These are phyloP conservation scores for Laticauda laticaudata DNA, from an alignment of 2,113 vertebrate species.

Conservation along the genomic window DNA sequence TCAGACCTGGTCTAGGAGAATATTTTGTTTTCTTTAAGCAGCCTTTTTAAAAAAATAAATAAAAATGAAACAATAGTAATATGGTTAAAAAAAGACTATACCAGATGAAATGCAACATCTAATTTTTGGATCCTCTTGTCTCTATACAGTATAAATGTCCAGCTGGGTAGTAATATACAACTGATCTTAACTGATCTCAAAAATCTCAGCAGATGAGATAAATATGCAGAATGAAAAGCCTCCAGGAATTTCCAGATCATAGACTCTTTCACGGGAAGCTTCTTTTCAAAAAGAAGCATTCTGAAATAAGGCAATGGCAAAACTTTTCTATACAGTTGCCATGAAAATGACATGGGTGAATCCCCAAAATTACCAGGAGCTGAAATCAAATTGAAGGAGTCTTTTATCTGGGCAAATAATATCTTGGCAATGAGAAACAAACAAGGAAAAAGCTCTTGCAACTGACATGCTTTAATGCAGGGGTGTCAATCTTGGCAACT, in stretches of 20 bases:
- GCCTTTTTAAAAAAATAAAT: neutral
- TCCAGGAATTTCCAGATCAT: neutral
- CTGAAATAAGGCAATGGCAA: neutral
- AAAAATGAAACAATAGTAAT: neutral
- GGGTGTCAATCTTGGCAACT: neutral
- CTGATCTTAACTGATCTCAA: neutral
- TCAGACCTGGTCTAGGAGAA: neutral
- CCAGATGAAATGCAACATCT: neutral
- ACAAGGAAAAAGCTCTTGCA: neutral
- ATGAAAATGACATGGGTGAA: neutral
- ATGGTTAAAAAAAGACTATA: neutral
- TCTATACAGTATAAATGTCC: neutral
- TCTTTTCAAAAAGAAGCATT: neutral
- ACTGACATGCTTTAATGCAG: neutral
- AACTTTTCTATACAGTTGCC: neutral
- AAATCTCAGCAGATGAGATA: neutral
- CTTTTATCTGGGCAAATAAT: neutral
- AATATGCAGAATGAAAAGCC: neutral
- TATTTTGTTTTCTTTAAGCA: neutral
- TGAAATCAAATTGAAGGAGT: neutral
- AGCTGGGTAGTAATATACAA: neutral
- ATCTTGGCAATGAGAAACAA: neutral
- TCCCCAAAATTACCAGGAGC: neutral
- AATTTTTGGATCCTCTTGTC: neutral
- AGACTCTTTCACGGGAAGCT: neutral